Evolutionary conservation across 1,140 invertebrate genomes (phyloP).

Genomic region (Drosophila ficusphila): DNA sequence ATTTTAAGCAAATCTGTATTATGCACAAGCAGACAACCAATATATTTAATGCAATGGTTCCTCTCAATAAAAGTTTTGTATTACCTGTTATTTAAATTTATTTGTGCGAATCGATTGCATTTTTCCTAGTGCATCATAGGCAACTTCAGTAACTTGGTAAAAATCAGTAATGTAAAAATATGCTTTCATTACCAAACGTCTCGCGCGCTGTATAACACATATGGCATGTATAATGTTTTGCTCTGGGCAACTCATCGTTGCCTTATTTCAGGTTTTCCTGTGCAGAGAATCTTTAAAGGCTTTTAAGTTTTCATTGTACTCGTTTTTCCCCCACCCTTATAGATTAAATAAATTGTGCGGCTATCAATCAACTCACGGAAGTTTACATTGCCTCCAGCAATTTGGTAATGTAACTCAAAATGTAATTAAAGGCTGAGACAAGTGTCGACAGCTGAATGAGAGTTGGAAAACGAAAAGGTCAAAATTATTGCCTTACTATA

Average conservation of each 20-base stretch:
- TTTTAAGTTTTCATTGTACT: conserved; percentile 28
- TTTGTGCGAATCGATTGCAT: neutral
- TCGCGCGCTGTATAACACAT: conserved; percentile 34
- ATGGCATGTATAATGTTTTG: conserved; percentile 59
- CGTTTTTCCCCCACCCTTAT: neutral
- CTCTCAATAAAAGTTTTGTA: too few relatives aligned
- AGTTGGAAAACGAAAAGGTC: conserved; percentile 24
- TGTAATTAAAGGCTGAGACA: conserved; percentile 45
- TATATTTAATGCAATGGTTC: too few relatives aligned
- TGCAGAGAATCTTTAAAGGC: conserved; percentile 33
- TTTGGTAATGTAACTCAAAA: conserved; percentile 17
- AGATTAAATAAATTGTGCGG: conserved; percentile 49
- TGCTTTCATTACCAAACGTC: conserved; percentile 80
- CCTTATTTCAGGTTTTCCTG: conserved; percentile 8
- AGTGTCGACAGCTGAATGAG: conserved; percentile 34
- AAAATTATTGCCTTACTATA: neutral
- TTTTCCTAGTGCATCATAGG: conserved; percentile 12
- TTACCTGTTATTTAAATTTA: neutral
- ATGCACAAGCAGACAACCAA: too few relatives aligned
- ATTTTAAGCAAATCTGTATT: too few relatives aligned
- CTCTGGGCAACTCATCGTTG: conserved; percentile 15
- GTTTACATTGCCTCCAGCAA: conserved; percentile 1
- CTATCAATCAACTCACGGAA: conserved; percentile 59
- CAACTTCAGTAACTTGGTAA: conserved; percentile 13
- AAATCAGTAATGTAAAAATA: conserved; percentile 68